Evolutionary conservation across 2,797 vertebrate genomes (phyloP), one percentile per base, ranked within the genome.

Genomic region (Channa striata): DNA sequence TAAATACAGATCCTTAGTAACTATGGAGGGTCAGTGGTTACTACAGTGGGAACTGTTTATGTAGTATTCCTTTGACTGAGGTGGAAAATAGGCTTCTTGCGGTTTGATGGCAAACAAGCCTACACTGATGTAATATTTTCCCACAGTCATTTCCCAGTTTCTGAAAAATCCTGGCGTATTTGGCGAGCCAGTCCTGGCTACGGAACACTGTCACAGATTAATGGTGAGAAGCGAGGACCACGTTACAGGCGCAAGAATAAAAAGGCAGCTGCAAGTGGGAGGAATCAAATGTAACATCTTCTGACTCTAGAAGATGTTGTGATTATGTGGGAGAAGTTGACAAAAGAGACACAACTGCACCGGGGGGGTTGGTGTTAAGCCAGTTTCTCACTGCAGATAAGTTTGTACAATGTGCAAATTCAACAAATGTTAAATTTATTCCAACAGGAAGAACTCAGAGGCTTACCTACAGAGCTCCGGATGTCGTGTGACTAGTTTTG

Each of bases 241-340:
- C 81, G 68, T 74, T 77, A 78, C 17, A 44, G 59, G 51, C 36
- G 44, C 52, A 30, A 34, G 54, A 67, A 74, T 17, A 69, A 74
- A 78, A 75, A 83, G 78, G 81, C 87, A 88, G 84, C 90, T 89
- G 87, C 82, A 85, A 85, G 90, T 92, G 88, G 90, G 88, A 88
- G 89, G 87, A 81, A 75, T 63, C 17, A 48, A 36, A 66, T 57
- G 48, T 30, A 87, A 76, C 81, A 56, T 87, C 76, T 78, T 78
- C 76, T 79, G 79, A 79, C 66, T 85, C 7, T 36, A 60, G 72
- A 74, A 79, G 78, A 85, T 66, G 74, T 30, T 66, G 83, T 77
- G 77, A 77, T 83, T 82, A 78, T 37, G 84, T 85, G 87, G 81
- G 89, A 71, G 80, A 83, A 59, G 72, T 66, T 50, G 76, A 83